phyloP scores from a whole-genome alignment of 2,113 vertebrate genomes.

The Egretta garzetta region DNA sequence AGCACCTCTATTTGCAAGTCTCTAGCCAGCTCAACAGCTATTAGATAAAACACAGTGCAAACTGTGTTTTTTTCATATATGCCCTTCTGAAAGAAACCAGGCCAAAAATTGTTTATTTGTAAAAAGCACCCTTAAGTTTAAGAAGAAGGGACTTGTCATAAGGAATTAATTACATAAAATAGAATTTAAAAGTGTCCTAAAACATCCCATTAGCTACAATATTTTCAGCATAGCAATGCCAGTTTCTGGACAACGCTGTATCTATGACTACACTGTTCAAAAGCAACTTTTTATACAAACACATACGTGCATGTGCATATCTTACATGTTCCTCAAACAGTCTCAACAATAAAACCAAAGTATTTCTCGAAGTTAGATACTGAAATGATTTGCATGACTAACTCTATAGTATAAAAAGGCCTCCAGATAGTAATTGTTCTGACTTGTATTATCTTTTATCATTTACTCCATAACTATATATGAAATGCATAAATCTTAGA shows the following conservation, averaged over 20 bases:
- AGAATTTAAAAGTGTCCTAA: neutral
- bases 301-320: accelerated
- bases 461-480: neutral
- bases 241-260: neutral
- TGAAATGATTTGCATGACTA: neutral
- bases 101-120: neutral
- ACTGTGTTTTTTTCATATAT: accelerated
- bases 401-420: neutral
- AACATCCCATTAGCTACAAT: neutral
- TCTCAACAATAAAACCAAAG: neutral
- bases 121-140: neutral
- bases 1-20: neutral
- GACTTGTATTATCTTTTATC: neutral
- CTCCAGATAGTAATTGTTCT: neutral
- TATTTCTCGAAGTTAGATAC: neutral
- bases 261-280: neutral
- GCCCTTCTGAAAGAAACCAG: neutral
- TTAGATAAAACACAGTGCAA: neutral
- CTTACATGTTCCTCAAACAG: neutral
- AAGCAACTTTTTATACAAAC: neutral
- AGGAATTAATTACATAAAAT: neutral
- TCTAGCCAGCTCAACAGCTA: neutral
- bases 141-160: neutral
- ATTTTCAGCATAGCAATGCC: accelerated
- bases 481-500: neutral